Evolutionary conservation across 2,113 vertebrate genomes (phyloP).

Genomic region (Grammomys dolichurus): DNA sequence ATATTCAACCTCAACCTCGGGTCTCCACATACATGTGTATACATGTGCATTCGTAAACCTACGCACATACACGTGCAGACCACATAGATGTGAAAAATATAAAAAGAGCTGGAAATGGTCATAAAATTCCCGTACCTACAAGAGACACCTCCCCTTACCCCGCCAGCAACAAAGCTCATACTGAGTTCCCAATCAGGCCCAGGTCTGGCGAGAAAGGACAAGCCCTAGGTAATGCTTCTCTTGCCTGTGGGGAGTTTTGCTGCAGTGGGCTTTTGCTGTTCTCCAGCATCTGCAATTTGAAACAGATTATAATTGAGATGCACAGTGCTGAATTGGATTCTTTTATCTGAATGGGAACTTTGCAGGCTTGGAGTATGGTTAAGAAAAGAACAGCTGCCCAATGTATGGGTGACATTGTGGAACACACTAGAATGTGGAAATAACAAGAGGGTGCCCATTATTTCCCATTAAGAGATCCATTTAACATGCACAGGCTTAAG

Average conservation of each 20-base stretch:
- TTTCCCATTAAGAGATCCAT: slow-evolving; percentile 60
- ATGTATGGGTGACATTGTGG: slow-evolving; percentile 29
- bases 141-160: neutral
- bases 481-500: slow-evolving; percentile 63
- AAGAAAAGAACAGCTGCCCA: slow-evolving; percentile 70
- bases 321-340: slow-evolving; percentile 49
- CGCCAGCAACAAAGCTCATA: neutral
- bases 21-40: neutral
- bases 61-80: neutral
- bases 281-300: slow-evolving; percentile 30
- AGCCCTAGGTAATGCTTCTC: neutral
- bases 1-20: no score
- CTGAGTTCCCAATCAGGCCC: neutral
- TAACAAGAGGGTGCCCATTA: slow-evolving; percentile 54
- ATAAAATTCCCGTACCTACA: neutral
- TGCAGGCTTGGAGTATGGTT: slow-evolving; percentile 61
- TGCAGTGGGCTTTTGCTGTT: neutral
- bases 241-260: neutral
- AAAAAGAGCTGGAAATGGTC: neutral
- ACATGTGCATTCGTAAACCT: neutral
- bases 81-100: neutral
- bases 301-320: slow-evolving; percentile 67
- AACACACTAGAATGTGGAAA: slow-evolving; percentile 16
- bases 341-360: slow-evolving; percentile 66
- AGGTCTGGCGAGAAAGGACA: neutral